These are phyloP conservation scores for Lepas anatifera DNA, from an alignment of 2,888 invertebrate species.

Conservation along the genomic window DNA sequence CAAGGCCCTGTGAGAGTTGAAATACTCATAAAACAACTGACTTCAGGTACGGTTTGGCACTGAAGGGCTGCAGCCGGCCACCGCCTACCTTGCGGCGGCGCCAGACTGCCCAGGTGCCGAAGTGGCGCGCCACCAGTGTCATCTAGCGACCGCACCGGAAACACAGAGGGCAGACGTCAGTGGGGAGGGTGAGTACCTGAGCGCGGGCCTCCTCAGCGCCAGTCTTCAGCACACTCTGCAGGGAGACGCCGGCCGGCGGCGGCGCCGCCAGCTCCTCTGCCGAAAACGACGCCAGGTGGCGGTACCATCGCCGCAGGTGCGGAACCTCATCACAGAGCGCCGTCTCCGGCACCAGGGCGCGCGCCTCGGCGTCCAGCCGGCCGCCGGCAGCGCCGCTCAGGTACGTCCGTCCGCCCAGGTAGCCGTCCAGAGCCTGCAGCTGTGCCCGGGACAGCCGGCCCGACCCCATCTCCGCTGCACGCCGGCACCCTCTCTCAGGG, in stretches of 20 bases:
- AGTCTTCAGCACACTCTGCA: not conserved
- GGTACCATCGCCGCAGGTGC: not conserved
- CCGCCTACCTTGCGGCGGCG: not conserved
- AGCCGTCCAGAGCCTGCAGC: not conserved
- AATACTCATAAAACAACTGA: too few species aligned
- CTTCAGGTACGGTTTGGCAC: too few species aligned
- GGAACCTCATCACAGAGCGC: not conserved
- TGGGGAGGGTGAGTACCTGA: not conserved
- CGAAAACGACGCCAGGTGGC: not conserved
- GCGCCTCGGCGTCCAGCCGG: conserved; percentile 3
- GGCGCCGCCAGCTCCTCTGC: not conserved
- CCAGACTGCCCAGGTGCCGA: not conserved
- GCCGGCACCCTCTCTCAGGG: too few species aligned
- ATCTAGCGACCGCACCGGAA: not conserved
- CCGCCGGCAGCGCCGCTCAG: not conserved
- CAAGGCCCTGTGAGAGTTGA: too few species aligned
- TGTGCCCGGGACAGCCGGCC: not conserved
- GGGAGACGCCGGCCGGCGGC: not conserved
- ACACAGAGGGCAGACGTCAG: not conserved
- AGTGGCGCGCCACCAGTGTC: not conserved
- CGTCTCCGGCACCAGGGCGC: not conserved
- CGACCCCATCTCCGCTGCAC: not conserved
- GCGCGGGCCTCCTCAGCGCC: not conserved
- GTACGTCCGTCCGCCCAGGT: not conserved
- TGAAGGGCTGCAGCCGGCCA: too few species aligned